Evolutionary conservation across 92 coral and sea anemone genomes (phyloP), one percentile per base, ranked within the genome.

Genomic region (Epizoanthus stellaris): DNA sequence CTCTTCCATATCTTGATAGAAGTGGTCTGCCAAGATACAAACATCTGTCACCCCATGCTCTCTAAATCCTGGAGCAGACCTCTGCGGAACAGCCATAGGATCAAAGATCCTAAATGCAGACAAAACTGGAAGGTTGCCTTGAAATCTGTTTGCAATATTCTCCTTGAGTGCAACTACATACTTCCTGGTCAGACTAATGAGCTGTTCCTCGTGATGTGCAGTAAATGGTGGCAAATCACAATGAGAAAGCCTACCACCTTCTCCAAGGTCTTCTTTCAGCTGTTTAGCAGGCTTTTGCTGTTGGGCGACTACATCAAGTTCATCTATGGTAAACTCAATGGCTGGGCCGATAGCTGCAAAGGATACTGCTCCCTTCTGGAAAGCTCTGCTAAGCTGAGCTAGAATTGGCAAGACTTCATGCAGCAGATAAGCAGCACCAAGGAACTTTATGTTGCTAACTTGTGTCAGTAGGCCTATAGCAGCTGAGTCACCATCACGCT

Each of bases 391-490:
- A 19, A 82, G 87, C 8, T 87, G 89, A 34, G 91, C 74, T 21
- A 88, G 91, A 23, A 54, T 57, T 38, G 91, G 91, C 56, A 88
- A 77, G 60, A 77, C 80, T 85, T 85, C 85, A 72, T 88, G 85
- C 56, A 88, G 77, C 63, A 85, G 52, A 69, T 88, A 85, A 11
- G 64, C 85, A 66, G 91, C 89, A 68, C 79, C 52, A 85, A 84
- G 77, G 73, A 89, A 77, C 86, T 77, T 85, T 76, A 85, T 80
- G 79, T 84, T 75, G n/a, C 49, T 77, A 43, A 82, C 45, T 39
- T 85, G 82, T 45, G 36, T 67, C 81, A 87, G 60, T 49, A 73
- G 85, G 49, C 90, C 85, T 67, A 53, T 80, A 34, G 90, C 90
- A n/a, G 77, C 56, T 68, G 85, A 67, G 52, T 87, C 90, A 36